Conservation (phyloP, 2,113 vertebrate species). For the Colius striatus region DNA sequence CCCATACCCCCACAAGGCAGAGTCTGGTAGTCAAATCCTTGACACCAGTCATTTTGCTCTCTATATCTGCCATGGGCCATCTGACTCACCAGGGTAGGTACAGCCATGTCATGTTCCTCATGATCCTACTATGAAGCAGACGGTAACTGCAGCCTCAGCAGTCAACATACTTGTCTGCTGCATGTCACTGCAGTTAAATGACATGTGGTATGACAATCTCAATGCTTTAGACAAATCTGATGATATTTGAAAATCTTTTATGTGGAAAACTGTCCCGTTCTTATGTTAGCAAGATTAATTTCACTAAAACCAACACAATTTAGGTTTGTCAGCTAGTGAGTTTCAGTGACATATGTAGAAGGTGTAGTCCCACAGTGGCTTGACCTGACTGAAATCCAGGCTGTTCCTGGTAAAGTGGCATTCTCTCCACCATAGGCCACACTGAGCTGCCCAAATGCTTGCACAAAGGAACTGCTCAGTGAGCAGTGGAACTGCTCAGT, state of each 20-base stretch:
- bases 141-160: conserved; percentile 54
- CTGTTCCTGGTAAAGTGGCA: neutral
- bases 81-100: accelerated
- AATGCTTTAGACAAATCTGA: neutral
- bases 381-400: neutral
- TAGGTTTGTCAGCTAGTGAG: neutral
- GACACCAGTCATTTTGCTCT: accelerated
- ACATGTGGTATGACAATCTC: neutral
- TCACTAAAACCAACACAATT: neutral
- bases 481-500: neutral
- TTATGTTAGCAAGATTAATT: neutral
- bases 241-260: neutral
- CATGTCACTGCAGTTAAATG: conserved; percentile 25
- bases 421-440: neutral
- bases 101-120: neutral
- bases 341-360: neutral
- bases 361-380: neutral
- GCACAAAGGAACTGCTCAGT: neutral
- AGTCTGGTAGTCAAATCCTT: neutral
- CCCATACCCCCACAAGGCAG: accelerated
- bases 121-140: conserved; percentile 17
- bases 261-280: neutral
- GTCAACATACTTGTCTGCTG: conserved; percentile 12
- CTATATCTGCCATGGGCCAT: neutral
- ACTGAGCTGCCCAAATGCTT: neutral